Percentiles rank a stretch among this genome's conserved stretches.
phyloP scores from a whole-genome alignment of 1,140 invertebrate species.

The Aphelenchoides besseyi region DNA sequence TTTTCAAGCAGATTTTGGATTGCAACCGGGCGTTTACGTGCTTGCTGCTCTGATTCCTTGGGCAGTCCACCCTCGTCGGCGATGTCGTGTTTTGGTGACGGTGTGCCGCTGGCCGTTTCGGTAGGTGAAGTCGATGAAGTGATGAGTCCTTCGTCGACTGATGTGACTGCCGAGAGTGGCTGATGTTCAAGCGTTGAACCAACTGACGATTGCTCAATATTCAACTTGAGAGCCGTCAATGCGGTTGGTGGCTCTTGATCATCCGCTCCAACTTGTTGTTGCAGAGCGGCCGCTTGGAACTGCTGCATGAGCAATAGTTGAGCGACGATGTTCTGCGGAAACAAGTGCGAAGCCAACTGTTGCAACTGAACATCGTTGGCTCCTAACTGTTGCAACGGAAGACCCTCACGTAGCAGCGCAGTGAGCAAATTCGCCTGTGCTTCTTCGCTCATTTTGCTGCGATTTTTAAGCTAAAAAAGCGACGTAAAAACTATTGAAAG shows the following conservation, averaged over 20 bases:
- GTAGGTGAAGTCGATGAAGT: slow-evolving; percentile 13
- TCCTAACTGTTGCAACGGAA: not conserved
- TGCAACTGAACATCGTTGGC: not conserved
- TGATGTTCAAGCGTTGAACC: not conserved
- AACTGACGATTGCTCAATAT: not conserved
- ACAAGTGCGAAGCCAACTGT: not conserved
- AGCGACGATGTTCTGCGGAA: not conserved
- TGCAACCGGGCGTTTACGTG: slow-evolving; percentile 45
- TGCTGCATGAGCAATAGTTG: not conserved
- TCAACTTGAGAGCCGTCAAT: slow-evolving; percentile 1
- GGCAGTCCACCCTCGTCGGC: slow-evolving; percentile 24
- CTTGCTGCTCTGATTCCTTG: slow-evolving; percentile 38
- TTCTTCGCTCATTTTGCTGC: not conserved
- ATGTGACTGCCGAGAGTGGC: slow-evolving; percentile 10
- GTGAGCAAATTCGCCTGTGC: not conserved
- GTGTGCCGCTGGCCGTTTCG: slow-evolving; percentile 2
- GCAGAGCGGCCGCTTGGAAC: not conserved
- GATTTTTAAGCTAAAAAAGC: too few species aligned
- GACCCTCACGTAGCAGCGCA: not conserved
- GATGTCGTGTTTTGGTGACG: not conserved
- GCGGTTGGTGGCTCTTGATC: not conserved
- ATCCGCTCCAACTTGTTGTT: not conserved
- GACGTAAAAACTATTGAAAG: too few species aligned
- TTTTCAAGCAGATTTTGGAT: slow-evolving; percentile 51
- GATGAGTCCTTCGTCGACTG: slow-evolving; percentile 12